phyloP scores from a whole-genome alignment of 2,888 invertebrate genomes.

The Mesodorylaimus sp. region DNA sequence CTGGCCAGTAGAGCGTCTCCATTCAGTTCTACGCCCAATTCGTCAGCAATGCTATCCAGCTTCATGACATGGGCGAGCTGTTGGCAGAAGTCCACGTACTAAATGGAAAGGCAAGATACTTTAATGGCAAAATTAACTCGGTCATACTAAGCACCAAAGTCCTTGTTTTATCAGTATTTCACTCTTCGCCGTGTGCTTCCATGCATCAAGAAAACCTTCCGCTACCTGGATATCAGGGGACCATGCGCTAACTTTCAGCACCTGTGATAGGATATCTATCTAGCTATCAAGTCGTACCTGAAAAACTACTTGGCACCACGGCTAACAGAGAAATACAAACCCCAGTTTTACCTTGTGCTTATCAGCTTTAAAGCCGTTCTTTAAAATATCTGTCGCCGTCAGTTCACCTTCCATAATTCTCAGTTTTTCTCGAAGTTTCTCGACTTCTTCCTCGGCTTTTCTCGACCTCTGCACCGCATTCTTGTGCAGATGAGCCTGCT shows the following conservation, averaged over 20 bases:
- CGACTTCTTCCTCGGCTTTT: constrained; percentile 54
- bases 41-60: constrained; percentile 61
- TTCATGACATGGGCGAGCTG: constrained; percentile 60
- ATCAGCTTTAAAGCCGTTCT: constrained; percentile 53
- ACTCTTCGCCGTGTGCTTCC: too few species aligned
- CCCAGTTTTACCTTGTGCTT: constrained; percentile 51
- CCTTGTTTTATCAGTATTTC: too few species aligned
- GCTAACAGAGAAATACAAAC: too few species aligned
- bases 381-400: constrained; percentile 48
- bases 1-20: constrained; percentile 64
- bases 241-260: too few species aligned
- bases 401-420: constrained; percentile 62
- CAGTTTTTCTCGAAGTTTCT: constrained; percentile 51
- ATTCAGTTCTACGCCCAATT: constrained; percentile 59
- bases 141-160: too few species aligned
- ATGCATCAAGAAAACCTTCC: too few species aligned
- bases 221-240: too few species aligned
- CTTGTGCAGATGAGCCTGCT: constrained; percentile 47
- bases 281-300: too few species aligned
- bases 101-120: constrained; percentile 31
- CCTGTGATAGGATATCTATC: too few species aligned
- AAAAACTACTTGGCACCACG: too few species aligned
- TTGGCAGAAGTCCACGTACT: constrained; percentile 51
- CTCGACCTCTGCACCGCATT: constrained; percentile 47
- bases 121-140: too few species aligned